phyloP scores from a whole-genome alignment of 2,888 invertebrate genomes.

The Quadroppia sp. region DNA sequence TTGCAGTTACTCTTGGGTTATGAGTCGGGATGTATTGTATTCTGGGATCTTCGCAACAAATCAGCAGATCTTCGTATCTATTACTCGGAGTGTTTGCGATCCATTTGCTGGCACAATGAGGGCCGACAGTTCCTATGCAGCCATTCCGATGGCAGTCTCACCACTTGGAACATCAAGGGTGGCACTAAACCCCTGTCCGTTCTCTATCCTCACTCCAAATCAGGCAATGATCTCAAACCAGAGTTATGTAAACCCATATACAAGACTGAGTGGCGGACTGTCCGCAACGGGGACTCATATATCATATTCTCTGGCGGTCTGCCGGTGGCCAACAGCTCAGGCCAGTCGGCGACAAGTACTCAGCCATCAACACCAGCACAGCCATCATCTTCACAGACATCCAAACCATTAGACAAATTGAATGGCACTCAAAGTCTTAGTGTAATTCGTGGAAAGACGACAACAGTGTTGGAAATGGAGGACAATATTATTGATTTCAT shows the following conservation, averaged over 20 bases:
- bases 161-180: constrained; percentile 80
- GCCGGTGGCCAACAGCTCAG: constrained; percentile 64
- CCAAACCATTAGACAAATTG: constrained; percentile 21
- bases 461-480: constrained; percentile 98
- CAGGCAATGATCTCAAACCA: constrained; percentile 55
- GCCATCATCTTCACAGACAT: neutral
- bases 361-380: neutral
- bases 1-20: constrained; percentile 87
- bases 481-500: constrained; percentile 96
- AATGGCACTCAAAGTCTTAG: constrained; percentile 64
- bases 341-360: neutral
- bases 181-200: constrained; percentile 65
- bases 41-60: constrained; percentile 91
- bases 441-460: constrained; percentile 91
- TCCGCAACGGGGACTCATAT: constrained; percentile 79
- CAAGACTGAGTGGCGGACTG: constrained; percentile 90
- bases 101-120: constrained; percentile 83
- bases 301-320: constrained; percentile 96
- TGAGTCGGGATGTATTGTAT: constrained; percentile 86
- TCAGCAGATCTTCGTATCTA: constrained; percentile 70
- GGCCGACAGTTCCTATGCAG: constrained; percentile 93
- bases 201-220: constrained; percentile 73
- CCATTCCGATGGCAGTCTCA: constrained; percentile 91
- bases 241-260: constrained; percentile 91
- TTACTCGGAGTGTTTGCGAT: constrained; percentile 47